Percentiles rank a stretch among this genome's conserved stretches.
phyloP scores from a whole-genome alignment of 2,113 vertebrate genomes.

The Garra rufa region DNA sequence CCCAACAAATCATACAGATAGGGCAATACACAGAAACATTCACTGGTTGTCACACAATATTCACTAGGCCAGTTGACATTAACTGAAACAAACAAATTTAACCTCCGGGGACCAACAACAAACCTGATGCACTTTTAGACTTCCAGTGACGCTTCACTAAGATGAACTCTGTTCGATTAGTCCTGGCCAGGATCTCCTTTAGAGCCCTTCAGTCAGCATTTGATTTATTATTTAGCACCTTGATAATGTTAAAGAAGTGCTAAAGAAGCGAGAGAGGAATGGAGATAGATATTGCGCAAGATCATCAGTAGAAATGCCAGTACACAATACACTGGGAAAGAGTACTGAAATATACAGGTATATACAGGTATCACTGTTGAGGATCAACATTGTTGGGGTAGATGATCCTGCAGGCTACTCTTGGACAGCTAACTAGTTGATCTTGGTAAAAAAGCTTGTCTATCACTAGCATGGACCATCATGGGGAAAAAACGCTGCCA shows the following conservation, averaged over 20 bases:
- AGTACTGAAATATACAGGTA: not conserved
- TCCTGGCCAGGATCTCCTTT: conserved; percentile 7
- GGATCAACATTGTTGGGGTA: not conserved
- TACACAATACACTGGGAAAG: not conserved
- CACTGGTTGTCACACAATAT: not conserved
- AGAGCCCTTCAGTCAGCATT: not conserved
- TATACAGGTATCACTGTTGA: not conserved
- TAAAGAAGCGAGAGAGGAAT: not conserved
- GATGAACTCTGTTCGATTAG: not conserved
- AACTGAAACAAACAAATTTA: conserved; percentile 9
- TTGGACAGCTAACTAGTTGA: not conserved
- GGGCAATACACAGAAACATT: not conserved
- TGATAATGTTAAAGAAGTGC: not conserved
- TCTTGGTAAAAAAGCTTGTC: not conserved
- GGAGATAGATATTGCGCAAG: not conserved
- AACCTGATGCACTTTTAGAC: not conserved
- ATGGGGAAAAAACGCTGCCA: not conserved
- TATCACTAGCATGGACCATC: not conserved
- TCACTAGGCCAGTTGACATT: not conserved
- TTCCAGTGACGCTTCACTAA: not conserved
- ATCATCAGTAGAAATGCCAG: not conserved
- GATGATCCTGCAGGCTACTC: not conserved
- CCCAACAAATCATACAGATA: not conserved
- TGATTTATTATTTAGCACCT: conserved; percentile 36
- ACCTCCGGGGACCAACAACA: not conserved